Evolutionary conservation across 2,113 vertebrate genomes (phyloP), one percentile per base, ranked within the genome.

Genomic region (Hepsetus odoe): DNA sequence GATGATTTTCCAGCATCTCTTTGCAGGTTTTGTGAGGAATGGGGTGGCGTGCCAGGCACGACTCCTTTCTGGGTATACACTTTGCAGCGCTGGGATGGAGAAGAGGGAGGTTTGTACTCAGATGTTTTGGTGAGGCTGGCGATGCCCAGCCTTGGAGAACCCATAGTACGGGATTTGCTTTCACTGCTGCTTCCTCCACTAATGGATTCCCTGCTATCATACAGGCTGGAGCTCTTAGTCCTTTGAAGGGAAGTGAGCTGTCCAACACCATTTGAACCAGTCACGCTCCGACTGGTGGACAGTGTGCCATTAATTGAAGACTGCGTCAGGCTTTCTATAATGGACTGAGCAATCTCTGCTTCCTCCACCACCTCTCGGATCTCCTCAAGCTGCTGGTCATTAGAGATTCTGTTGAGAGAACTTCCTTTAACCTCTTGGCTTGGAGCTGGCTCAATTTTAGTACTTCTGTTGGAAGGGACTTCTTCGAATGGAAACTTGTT

Each of bases 21-120:
- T 86, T 85, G 91, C 77, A 93, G 74, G 42, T 91, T 82, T 38
- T 93, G 91, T 58, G 91, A 92, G 62, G 94, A 91, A 20, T 88
- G 83, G 0, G 96, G 93, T 1, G 92, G 90, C 0, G 95, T 91
- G 51, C 91, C 89, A 1, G 96, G 98, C 85, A 96, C 83, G 26
- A 98, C 94, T 3, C 96, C 94, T 86, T 99, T 99, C 89, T 99
- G 97, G 6, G 98, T 99, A 76, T 97, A 97, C 18, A 99, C 97
- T 83, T 99, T 99, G 89, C 97, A 97, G 12, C 98, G 92, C 89
- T 98, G 97, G 10, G 97, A 98, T 5, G 97, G 96, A 38, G 97
- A 98, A 70, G 90, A 89, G 46, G 94, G 80, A 70, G 95, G 95
- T 77, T 96, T 98, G 83, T 98, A 99, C 38, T 99, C 98, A 0